phyloP scores from a whole-genome alignment of 2,113 vertebrate genomes.

The Piprites chloris region DNA sequence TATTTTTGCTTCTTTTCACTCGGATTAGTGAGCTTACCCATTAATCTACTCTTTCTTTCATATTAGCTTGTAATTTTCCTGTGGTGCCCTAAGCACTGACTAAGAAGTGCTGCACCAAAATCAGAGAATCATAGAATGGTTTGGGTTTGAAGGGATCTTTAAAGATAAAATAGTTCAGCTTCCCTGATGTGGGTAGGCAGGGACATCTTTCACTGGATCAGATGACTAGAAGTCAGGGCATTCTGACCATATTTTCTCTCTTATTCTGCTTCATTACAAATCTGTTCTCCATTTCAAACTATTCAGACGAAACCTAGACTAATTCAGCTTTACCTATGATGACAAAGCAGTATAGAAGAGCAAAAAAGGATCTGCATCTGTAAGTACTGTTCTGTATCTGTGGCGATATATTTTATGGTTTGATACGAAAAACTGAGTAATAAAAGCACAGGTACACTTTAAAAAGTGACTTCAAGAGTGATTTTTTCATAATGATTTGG shows the following conservation, averaged over 20 bases:
- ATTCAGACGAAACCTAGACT: neutral
- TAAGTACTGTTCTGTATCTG: neutral
- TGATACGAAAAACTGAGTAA: neutral
- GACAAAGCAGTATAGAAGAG: neutral
- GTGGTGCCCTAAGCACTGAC: neutral
- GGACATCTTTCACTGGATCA: neutral
- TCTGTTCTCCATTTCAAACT: neutral
- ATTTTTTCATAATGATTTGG: neutral
- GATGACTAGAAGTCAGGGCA: neutral
- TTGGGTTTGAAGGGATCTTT: neutral
- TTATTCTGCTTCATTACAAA: neutral
- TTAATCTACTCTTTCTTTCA: neutral
- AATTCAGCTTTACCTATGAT: neutral
- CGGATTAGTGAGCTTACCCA: neutral
- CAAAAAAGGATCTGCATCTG: neutral
- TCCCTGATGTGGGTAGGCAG: neutral
- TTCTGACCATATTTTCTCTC: neutral
- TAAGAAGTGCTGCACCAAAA: neutral
- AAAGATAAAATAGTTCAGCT: neutral
- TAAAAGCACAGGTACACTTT: neutral
- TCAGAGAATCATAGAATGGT: accelerated
- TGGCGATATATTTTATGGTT: neutral
- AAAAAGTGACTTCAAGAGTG: neutral
- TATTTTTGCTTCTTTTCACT: neutral
- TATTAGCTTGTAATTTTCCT: neutral